These are phyloP conservation scores for Falcunculus frontatus DNA, from an alignment of 2,113 vertebrate genomes.

Conservation along the genomic window DNA sequence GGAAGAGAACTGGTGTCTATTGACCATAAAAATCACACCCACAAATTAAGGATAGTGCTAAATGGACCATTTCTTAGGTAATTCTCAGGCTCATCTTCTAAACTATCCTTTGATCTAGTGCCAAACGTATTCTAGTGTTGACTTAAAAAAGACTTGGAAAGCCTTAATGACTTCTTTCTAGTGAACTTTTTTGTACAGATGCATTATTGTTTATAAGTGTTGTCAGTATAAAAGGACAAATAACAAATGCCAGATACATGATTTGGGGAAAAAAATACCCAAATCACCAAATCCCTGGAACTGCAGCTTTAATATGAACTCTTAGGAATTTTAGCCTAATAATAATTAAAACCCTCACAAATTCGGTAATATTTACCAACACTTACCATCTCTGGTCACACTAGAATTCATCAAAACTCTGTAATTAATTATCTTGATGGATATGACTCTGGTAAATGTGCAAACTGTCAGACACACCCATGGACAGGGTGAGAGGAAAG, in stretches of 20 bases:
- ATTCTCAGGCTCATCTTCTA: neutral
- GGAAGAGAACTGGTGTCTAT: neutral
- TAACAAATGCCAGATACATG: neutral
- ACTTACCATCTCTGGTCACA: neutral
- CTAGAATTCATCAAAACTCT: neutral
- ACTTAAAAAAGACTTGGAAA: neutral
- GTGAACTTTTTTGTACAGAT: neutral
- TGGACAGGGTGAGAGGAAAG: neutral
- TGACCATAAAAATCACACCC: neutral
- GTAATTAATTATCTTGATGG: neutral
- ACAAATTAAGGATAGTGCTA: neutral
- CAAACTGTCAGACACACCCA: neutral
- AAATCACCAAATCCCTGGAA: neutral
- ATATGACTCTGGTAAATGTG: neutral
- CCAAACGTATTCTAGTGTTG: neutral
- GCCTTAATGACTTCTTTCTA: neutral
- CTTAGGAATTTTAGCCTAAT: neutral
- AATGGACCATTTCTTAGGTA: neutral
- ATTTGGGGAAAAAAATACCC: fast-evolving
- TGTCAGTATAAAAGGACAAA: neutral
- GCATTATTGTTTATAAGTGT: neutral
- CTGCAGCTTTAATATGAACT: neutral
- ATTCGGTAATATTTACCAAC: neutral
- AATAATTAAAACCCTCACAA: neutral
- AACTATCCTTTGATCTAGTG: neutral